Base-by-base conservation (phyloP, 2,797 vertebrate genomes). In the Parauchenoglanis punctatus region DNA sequence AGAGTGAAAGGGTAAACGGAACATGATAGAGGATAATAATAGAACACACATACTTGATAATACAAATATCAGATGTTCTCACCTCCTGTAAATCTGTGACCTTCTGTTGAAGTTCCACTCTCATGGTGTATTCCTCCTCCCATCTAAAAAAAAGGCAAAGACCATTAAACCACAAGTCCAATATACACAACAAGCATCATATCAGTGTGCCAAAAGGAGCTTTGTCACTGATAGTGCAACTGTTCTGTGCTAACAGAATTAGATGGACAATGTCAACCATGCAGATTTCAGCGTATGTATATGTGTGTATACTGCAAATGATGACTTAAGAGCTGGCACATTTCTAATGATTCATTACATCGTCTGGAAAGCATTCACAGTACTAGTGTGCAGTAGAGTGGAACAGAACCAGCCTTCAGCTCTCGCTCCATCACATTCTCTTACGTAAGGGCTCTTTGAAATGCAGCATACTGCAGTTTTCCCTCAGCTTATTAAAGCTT, bases 121-220 rank as follows among this genome's bases (percentile, higher is more conserved):
- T 97, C 91, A 97, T 94, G 0, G 97, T 97, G 91, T 98, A 98
- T 89, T 99, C 98, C 92, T 99, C 97, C 94, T 99, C 98, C 98
- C 98, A 99, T 94, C 98, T 99, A 86, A 88, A 85, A 3, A 84
- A 56, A 80, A 87, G 46, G 76, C 61, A 67, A 49, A 49, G 8
- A 58, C 5, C 2, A 35, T 4, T 68, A 46, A 65, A 81, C 49
- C 18, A 54, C 7, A 63, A 35, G 4, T 56, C 23, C n/a, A 63
- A n/a, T 35, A 61, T 28, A 83, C 35, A 46, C 15, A 65, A 49
- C 46, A 80, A 13, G 15, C 61, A 31, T 6, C 59, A 12, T 3
- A 78, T 82, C 75, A 78, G 61, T 78, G 7, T 73, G 54, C 0
- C 11, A 52, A 7, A 17, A 40, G 12, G 3, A 52, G n/a, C 44